Conservation (phyloP, 2,888 invertebrate species). For the Sclerodermus sp. region DNA sequence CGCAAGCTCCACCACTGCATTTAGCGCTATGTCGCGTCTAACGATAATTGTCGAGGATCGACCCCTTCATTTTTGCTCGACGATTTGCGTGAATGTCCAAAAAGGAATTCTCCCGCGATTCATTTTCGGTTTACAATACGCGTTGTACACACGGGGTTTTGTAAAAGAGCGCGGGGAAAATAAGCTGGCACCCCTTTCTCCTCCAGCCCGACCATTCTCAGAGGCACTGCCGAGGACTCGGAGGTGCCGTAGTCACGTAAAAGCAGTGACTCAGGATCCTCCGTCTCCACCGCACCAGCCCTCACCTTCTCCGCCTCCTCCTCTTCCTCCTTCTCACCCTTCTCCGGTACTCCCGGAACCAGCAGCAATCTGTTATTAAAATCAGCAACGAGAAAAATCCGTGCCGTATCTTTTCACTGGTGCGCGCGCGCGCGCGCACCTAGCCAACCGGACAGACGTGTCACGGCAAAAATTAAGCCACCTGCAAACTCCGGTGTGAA, state of each 20-base stretch:
- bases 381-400: conserved; percentile 53
- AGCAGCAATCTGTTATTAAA: conserved; percentile 47
- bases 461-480: conserved; percentile 56
- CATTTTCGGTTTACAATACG: no score
- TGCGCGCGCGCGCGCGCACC: conserved; percentile 27
- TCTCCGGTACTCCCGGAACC: conserved; percentile 6
- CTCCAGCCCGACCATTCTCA: no score
- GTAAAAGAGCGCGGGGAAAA: no score
- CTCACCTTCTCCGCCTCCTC: no score
- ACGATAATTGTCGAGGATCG: no score
- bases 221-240: conserved; percentile 3
- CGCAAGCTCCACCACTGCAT: no score
- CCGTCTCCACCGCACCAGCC: conserved; percentile 8
- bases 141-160: no score
- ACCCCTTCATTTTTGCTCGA: no score
- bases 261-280: conserved; percentile 41
- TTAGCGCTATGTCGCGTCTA: no score
- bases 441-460: conserved; percentile 47
- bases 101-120: no score
- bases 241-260: conserved; percentile 43
- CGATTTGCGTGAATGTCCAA: no score
- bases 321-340: conserved; percentile 12
- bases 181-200: no score
- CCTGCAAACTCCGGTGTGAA: conserved; percentile 36
- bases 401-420: conserved; percentile 49